These are phyloP conservation scores for Conops quadrifasciatus DNA, from an alignment of 2,888 invertebrate genomes.

Conservation along the genomic window DNA sequence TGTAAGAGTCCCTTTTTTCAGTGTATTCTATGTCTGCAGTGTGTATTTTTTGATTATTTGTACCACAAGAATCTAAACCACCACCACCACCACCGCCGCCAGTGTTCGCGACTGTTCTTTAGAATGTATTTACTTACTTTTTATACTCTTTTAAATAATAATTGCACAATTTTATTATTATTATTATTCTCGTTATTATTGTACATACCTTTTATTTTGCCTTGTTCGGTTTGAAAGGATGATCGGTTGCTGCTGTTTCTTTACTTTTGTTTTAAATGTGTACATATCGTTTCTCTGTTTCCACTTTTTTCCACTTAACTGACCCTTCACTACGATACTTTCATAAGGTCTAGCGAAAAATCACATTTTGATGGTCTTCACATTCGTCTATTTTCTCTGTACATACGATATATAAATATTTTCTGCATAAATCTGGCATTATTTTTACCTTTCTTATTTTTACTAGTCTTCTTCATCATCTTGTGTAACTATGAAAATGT, in stretches of 20 bases:
- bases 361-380: slow-evolving; percentile 10
- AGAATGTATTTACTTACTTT: not conserved
- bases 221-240: not conserved
- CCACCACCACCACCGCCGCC: too few relatives aligned
- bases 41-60: slow-evolving; percentile 28
- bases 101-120: too few relatives aligned
- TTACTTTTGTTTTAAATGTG: slow-evolving; percentile 26
- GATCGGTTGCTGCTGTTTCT: too few relatives aligned
- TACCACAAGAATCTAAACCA: slow-evolving; percentile 9
- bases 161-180: slow-evolving; percentile 32
- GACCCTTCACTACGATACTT: slow-evolving; percentile 14
- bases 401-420: slow-evolving; percentile 3
- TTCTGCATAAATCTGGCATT: slow-evolving; percentile 1
- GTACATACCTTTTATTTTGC: not conserved
- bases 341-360: not conserved
- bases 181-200: not conserved
- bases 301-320: slow-evolving; percentile 29
- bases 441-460: slow-evolving; percentile 18
- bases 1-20: slow-evolving; percentile 54
- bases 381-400: slow-evolving; percentile 13
- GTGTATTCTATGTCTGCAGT: slow-evolving; percentile 34
- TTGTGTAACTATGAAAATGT: slow-evolving; percentile 53
- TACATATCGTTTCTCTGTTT: slow-evolving; percentile 35
- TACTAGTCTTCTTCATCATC: slow-evolving; percentile 43
- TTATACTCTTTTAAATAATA: slow-evolving; percentile 35